Evolutionary conservation across 37 sponge, comb jelly and placozoan genomes (phyloP).

Genomic region (Hormiphora californensis): DNA sequence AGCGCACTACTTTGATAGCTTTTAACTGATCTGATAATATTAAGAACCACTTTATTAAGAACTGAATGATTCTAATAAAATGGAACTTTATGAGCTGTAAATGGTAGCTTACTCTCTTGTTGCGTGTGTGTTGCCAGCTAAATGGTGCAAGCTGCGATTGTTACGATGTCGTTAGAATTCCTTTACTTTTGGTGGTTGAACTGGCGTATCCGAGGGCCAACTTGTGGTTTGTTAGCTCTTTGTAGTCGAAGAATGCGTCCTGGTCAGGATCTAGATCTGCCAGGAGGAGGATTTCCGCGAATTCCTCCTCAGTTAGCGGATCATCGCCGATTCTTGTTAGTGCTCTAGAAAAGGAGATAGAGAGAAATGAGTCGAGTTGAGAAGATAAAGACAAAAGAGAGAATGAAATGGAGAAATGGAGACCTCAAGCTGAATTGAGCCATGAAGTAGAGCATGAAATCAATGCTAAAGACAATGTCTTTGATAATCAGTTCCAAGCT

Average conservation of each 20-base stretch:
- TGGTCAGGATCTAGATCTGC: slow-evolving; percentile 43
- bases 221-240: slow-evolving; percentile 22
- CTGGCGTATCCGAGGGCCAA: slow-evolving; percentile 49
- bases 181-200: slow-evolving; percentile 20
- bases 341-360: background rate
- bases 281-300: slow-evolving; percentile 4
- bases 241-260: slow-evolving; percentile 54
- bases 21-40: too few relatives aligned
- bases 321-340: slow-evolving; percentile 33
- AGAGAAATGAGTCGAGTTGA: too few relatives aligned
- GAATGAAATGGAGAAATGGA: too few relatives aligned
- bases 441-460: too few relatives aligned
- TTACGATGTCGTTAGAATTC: background rate
- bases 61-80: background rate
- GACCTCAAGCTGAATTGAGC: too few relatives aligned
- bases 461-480: too few relatives aligned
- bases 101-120: background rate
- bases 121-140: background rate
- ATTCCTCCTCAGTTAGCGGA: slow-evolving; percentile 38
- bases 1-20: too few relatives aligned
- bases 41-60: too few relatives aligned
- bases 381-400: too few relatives aligned
- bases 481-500: too few relatives aligned
- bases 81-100: background rate
- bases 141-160: too few relatives aligned